A percentile compares a stretch with the other conserved stretches of the same genome.
Evolutionary conservation across 2,113 vertebrate species (phyloP).

Genomic region (Mastomys coucha): DNA sequence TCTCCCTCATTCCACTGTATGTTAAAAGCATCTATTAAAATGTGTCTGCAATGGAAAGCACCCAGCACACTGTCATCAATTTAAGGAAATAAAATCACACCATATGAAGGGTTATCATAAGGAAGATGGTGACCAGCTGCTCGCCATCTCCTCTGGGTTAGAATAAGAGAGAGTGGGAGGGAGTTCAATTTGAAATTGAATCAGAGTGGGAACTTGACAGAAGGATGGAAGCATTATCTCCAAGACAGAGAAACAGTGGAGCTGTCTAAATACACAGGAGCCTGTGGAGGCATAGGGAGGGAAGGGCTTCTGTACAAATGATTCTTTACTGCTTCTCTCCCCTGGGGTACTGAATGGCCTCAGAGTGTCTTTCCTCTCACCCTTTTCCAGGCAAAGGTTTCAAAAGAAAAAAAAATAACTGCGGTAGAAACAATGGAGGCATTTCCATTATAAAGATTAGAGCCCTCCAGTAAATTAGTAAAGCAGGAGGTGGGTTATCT

Average conservation of each 20-base stretch:
- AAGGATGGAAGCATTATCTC: conserved; percentile 57
- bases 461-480: neutral
- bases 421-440: conserved; percentile 9
- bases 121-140: conserved; percentile 83
- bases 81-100: conserved; percentile 82
- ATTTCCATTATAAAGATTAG: neutral
- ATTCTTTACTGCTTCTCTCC: conserved; percentile 4
- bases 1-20: conserved; percentile 70
- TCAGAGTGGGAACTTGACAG: conserved; percentile 67
- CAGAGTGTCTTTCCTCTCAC: neutral
- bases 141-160: conserved; percentile 73
- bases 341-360: neutral
- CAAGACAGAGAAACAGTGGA: neutral
- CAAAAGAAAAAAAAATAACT: neutral
- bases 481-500: neutral
- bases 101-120: conserved; percentile 82
- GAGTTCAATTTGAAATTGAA: conserved; percentile 72
- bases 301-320: too few species aligned
- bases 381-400: neutral
- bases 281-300: neutral
- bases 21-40: conserved; percentile 82
- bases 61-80: conserved; percentile 80
- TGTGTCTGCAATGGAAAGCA: conserved; percentile 79
- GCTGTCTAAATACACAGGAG: neutral
- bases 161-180: conserved; percentile 74